Percentiles rank a stretch among this genome's conserved stretches.
Evolutionary conservation across 1,140 invertebrate genomes (phyloP).

Genomic region (Mya arenaria): DNA sequence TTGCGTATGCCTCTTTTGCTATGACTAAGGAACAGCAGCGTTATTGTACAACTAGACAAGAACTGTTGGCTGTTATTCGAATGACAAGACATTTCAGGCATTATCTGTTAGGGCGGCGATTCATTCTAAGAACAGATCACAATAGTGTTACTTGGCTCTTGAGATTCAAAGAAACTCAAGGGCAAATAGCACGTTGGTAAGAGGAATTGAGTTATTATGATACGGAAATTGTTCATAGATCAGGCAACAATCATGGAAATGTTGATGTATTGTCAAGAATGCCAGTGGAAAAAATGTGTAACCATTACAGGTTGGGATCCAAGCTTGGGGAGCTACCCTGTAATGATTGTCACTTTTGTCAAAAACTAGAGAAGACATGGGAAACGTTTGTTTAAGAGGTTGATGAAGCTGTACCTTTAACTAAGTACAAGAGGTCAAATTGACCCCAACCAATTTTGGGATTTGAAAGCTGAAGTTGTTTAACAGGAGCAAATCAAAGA

Average conservation of each 20-base stretch:
- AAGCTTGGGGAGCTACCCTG: neutral
- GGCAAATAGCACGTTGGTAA: conserved; percentile 57
- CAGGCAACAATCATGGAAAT: conserved; percentile 28
- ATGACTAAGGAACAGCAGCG: conserved; percentile 78
- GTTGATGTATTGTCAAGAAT: conserved; percentile 11
- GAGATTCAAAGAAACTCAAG: conserved; percentile 25
- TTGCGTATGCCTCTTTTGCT: conserved; percentile 49
- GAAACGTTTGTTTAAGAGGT: too few species aligned
- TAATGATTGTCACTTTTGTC: too few species aligned
- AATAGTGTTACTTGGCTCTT: conserved; percentile 52
- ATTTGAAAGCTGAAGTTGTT: too few species aligned
- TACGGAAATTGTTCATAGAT: neutral
- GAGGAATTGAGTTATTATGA: conserved; percentile 51
- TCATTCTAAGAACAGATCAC: conserved; percentile 67
- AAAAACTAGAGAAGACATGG: too few species aligned
- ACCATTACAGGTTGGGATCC: conserved; percentile 17
- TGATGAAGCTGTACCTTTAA: too few species aligned
- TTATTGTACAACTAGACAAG: conserved; percentile 75
- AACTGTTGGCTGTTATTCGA: conserved; percentile 5
- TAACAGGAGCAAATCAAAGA: too few species aligned
- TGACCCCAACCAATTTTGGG: too few species aligned
- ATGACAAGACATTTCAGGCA: conserved; percentile 18
- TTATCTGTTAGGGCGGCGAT: conserved; percentile 50
- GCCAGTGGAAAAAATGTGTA: conserved; percentile 15
- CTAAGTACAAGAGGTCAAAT: too few species aligned